Percentiles rank a stretch among this genome's conserved stretches.
phyloP scores from a whole-genome alignment of 2,113 vertebrate species.

The Oreochromis spilurus region DNA sequence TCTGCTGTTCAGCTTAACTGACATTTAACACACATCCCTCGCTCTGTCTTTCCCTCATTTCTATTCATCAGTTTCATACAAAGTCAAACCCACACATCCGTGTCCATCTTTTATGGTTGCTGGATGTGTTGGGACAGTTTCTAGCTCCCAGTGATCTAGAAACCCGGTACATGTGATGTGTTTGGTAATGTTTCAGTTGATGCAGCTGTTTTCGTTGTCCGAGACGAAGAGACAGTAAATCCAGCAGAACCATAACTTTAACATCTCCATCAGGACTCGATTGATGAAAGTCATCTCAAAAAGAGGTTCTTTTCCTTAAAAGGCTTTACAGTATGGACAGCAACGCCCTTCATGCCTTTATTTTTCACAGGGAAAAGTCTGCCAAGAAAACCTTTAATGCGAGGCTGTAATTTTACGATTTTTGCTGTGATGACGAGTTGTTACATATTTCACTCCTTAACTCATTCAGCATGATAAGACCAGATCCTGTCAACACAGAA shows the following conservation, averaged over 20 bases:
- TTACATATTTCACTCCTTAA: neutral
- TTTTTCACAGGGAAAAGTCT: neutral
- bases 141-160: neutral
- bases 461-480: neutral
- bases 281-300: neutral
- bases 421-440: neutral
- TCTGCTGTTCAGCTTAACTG: constrained; percentile 10
- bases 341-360: neutral
- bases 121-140: neutral
- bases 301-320: neutral
- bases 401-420: neutral
- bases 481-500: neutral
- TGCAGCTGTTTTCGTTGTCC: neutral
- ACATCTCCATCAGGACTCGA: neutral
- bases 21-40: neutral
- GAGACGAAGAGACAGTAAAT: neutral
- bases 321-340: neutral
- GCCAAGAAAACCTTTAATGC: neutral
- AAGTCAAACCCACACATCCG: neutral
- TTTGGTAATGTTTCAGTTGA: neutral
- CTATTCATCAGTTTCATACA: neutral
- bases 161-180: neutral
- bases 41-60: neutral
- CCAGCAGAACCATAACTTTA: neutral
- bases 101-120: neutral